Base-by-base conservation (phyloP, 2,888 invertebrate genomes). In the Microctonus brassicae region DNA sequence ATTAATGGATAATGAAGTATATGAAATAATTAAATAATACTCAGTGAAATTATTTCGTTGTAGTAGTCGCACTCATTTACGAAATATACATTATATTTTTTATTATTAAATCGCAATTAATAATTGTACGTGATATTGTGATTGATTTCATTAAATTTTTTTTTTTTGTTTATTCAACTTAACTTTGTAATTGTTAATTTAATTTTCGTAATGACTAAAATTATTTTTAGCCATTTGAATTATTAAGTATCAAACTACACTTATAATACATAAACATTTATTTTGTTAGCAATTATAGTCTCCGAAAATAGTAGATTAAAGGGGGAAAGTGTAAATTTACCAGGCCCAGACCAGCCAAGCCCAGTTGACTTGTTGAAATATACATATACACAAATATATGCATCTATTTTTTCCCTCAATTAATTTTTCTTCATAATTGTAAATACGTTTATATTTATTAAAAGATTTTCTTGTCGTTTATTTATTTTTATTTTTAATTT, bases 21-120 rank as follows among this genome's bases (percentile, higher is more conserved):
- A 17, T 58, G 20, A 34, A 17, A 20, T 29, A 20, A 29, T 26
- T 26, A 26, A 55, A 26, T n/a, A 55, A 11, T 55, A 26, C 24
- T 55, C 55, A 24, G 26, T 55, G 24, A 55, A 55, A 55, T 55
- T 42, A 26, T 55, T 57, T 57, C 57, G 57, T 66, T 66, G 39
- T 55, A 10, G 34, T 57, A 55, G 24, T 55, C 36, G 55, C 65
- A 66, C 60, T 70, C 58, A 58, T 70, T 29, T 69, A 75, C 66
- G 57, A 74, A 67, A 71, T 66, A 76, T 76, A 70, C 71, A 69
- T 70, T 62, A 62, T 73, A 55, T 68, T 73, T 69, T 71, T 69
- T 52, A 70, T 73, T 75, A 75, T 69, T 75, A 62, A 66, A 73
- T 65, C 70, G 67, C 52, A 47, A 70, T 61, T 55, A 69, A 67